Evolutionary conservation across 2,113 vertebrate species (phyloP).

Genomic region (Oriolus oriolus): DNA sequence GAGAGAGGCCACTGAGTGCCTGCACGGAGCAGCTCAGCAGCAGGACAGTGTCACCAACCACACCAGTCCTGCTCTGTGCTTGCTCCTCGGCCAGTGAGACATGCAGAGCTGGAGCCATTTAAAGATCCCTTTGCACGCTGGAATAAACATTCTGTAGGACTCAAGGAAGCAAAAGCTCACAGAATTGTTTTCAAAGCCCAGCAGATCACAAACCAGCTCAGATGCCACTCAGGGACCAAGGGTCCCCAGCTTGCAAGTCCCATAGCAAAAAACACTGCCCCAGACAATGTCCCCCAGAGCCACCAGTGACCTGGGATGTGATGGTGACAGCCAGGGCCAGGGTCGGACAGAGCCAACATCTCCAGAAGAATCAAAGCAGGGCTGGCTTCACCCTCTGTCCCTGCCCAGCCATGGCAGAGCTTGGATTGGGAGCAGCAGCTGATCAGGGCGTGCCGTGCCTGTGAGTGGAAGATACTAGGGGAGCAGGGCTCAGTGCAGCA

Average conservation of each 20-base stretch:
- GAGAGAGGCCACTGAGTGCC: background rate
- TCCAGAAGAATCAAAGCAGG: background rate
- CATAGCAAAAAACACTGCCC: background rate
- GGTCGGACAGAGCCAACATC: background rate
- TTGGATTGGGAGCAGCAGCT: background rate
- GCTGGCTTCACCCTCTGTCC: background rate
- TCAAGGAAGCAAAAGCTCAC: background rate
- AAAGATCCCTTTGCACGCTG: background rate
- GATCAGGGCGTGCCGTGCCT: rapidly evolving
- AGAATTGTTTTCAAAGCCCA: background rate
- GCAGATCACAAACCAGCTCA: background rate
- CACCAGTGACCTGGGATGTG: rapidly evolving
- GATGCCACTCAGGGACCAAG: background rate
- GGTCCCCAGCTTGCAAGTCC: background rate
- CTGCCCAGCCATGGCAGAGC: background rate
- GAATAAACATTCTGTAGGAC: background rate
- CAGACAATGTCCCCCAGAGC: background rate
- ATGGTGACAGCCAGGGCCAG: background rate
- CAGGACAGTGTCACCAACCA: background rate
- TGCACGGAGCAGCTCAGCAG: background rate
- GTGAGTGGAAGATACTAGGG: background rate
- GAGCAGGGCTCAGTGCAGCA: background rate
- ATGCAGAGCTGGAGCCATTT: background rate
- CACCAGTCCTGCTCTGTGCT: background rate
- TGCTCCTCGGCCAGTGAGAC: background rate